Evolutionary conservation across 2,888 invertebrate species (phyloP).

Genomic region (Anagyrus pseudococci): DNA sequence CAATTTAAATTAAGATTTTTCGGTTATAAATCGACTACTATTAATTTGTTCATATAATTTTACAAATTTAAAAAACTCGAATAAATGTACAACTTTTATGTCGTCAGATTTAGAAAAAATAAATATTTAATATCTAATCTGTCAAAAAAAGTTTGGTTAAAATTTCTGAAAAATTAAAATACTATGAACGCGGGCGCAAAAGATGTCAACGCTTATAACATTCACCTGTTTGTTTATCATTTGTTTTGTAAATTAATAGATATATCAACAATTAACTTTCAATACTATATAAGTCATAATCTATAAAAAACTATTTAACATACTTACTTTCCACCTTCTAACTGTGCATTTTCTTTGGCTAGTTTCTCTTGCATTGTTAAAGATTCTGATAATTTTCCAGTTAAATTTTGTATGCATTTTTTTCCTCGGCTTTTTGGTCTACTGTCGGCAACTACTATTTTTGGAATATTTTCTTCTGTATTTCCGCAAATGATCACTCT

Average conservation of each 20-base stretch:
- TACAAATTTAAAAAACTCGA: too few species aligned
- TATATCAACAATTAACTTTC: too few species aligned
- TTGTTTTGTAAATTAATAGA: neutral
- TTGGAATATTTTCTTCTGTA: conserved; percentile 65
- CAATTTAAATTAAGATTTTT: too few species aligned
- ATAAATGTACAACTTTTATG: too few species aligned
- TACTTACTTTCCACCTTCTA: conserved; percentile 71
- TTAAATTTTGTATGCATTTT: conserved; percentile 52
- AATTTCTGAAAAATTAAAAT: too few species aligned
- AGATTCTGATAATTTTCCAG: conserved; percentile 70
- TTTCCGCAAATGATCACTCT: conserved; percentile 66
- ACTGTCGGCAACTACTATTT: conserved; percentile 65
- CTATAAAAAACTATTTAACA: neutral
- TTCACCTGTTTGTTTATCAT: neutral
- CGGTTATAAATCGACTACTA: too few species aligned
- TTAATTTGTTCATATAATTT: too few species aligned
- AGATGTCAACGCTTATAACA: neutral
- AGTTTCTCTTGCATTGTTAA: conserved; percentile 74
- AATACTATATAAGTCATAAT: too few species aligned
- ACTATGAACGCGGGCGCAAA: neutral
- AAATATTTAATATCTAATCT: too few species aligned
- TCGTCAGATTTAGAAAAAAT: too few species aligned
- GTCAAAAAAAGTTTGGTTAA: too few species aligned
- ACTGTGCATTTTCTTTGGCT: conserved; percentile 71
- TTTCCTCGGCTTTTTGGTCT: conserved; percentile 52